phyloP scores from a whole-genome alignment of 2,888 invertebrate species.

The Melipona beecheii region DNA sequence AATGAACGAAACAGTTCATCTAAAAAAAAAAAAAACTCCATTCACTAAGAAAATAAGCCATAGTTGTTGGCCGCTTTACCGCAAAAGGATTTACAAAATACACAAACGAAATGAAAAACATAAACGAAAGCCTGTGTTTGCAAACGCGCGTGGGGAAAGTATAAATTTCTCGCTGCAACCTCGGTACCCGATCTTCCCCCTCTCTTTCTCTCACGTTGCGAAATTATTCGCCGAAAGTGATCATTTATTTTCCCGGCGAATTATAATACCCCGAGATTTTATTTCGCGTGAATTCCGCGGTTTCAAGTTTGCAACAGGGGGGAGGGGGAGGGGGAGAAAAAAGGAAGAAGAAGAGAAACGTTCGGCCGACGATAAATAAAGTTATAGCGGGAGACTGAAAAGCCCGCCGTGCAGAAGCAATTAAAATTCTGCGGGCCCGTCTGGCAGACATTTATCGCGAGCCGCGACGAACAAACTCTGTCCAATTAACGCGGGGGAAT shows the following conservation, averaged over 20 bases:
- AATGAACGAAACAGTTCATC: no score
- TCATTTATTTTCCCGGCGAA: not conserved
- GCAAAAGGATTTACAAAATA: not conserved
- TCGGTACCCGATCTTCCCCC: not conserved
- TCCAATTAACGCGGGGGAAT: constrained; percentile 21
- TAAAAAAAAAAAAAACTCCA: no score
- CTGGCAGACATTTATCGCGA: constrained; percentile 26
- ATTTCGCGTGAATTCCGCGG: not conserved
- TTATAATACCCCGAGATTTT: not conserved
- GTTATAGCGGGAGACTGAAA: not conserved
- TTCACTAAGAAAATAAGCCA: not conserved
- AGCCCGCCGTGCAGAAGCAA: not conserved
- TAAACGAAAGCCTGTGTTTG: not conserved
- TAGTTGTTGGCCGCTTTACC: no score
- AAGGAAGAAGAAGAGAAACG: no score
- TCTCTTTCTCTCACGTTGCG: not conserved
- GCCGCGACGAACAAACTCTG: constrained; percentile 19
- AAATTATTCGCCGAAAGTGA: not conserved
- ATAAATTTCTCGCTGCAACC: not conserved
- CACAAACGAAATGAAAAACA: not conserved
- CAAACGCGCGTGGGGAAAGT: not conserved
- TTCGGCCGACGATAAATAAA: not conserved
- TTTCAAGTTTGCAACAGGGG: not conserved
- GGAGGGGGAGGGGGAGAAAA: no score
- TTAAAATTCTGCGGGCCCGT: constrained; percentile 14